Base-by-base conservation (phyloP, 2,888 invertebrate genomes). In the Nezara viridula region DNA sequence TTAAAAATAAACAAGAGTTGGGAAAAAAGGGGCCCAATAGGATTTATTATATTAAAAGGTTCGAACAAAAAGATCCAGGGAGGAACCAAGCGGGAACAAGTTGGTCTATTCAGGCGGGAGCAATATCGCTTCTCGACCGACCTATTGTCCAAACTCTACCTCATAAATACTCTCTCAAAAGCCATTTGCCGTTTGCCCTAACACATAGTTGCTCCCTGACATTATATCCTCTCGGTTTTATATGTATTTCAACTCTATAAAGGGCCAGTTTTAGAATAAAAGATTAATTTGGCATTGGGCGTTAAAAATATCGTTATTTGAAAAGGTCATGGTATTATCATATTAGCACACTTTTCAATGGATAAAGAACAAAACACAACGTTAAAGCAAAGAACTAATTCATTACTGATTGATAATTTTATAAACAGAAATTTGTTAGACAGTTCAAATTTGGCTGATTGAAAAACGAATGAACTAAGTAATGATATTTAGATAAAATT, bases 161-260 rank as follows among this genome's bases (percentile, higher is more conserved):
- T 44, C 81, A 81, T 81, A 81, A 81, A 81, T 81, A 44, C 44
- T 40, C 81, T 44, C 81, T 81, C 81, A 81, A 81, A 44, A n/a
- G 81, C 44, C 81, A 44, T 81, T 81, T 81, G 81, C 81, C 81
- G 81, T 81, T 47, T 44, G 81, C 44, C 44, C 81, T 81, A 19
- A 5, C 81, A 47, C 44, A 81, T 81, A 81, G 44, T 81, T 81
- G 81, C 44, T 81, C 81, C 44, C 81, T 32, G 44, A 24, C 81
- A 44, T 81, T 81, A 44, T 81, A 12, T 14, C 6, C 44, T 6
- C 81, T 1, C 44, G 3, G 44, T 81, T 81, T 81, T 81, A n/a
- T 81, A 24, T 24, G 10, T 44, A 73, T 73, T 73, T 9, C 3
- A 73, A 37, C 66, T 21, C 1, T 37, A 73, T 37, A 73, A 73